Evolutionary conservation across 2,888 invertebrate species (phyloP).

Genomic region (Hermodice carunculata): DNA sequence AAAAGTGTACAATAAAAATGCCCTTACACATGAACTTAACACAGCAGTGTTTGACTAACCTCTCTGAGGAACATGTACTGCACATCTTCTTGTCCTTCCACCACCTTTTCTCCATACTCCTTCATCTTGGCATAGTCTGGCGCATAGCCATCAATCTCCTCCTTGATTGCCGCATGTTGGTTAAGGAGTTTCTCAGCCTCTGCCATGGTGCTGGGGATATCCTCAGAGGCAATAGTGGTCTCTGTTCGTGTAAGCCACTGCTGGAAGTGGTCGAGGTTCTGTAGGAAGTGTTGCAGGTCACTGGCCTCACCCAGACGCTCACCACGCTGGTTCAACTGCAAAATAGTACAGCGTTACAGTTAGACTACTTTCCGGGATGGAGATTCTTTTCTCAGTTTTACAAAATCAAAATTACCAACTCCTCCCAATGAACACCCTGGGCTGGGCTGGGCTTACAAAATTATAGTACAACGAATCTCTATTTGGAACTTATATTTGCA

Average conservation of each 20-base stretch:
- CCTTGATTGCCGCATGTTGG: slow-evolving; percentile 98
- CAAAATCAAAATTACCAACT: too few relatives aligned
- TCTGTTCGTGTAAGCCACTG: slow-evolving; percentile 99
- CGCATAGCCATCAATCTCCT: slow-evolving; percentile 99
- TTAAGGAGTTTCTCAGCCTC: slow-evolving; percentile 97
- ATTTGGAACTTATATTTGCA: too few relatives aligned
- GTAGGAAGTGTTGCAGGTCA: slow-evolving; percentile 86
- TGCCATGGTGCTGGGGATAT: slow-evolving; percentile 67
- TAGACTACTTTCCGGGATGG: too few relatives aligned
- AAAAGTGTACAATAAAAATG: too few relatives aligned
- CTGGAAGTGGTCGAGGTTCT: slow-evolving; percentile 99
- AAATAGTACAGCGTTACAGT: too few relatives aligned
- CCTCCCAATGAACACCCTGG: too few relatives aligned
- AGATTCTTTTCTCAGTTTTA: too few relatives aligned
- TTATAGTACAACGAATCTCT: too few relatives aligned
- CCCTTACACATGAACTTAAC: too few relatives aligned
- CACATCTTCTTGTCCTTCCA: slow-evolving; percentile 84
- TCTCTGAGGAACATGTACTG: slow-evolving; percentile 99
- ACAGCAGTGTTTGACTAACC: too few relatives aligned
- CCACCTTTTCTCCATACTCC: slow-evolving; percentile 87
- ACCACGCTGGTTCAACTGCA: slow-evolving; percentile 94
- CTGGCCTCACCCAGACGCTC: slow-evolving; percentile 98
- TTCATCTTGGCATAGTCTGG: slow-evolving; percentile 99
- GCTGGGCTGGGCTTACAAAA: too few relatives aligned
- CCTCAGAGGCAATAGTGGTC: slow-evolving; percentile 79